Evolutionary conservation across 2,888 invertebrate species (phyloP).

Genomic region (Copidosoma aretas): DNA sequence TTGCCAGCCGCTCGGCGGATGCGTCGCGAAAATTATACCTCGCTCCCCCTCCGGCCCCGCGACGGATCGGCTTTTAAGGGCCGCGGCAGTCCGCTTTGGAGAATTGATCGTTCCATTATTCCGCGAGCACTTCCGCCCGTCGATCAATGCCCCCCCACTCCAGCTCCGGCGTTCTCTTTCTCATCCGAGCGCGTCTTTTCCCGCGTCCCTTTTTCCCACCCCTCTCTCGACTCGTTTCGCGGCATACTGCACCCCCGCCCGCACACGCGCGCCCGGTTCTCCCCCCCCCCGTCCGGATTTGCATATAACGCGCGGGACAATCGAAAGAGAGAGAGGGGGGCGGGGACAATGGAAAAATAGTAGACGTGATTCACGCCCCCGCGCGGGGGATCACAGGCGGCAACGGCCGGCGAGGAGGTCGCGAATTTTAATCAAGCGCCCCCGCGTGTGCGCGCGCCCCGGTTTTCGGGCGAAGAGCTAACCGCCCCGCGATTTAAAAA

Average conservation of each 20-base stretch:
- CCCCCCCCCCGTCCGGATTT: conserved; percentile 7
- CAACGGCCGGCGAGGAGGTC: background rate
- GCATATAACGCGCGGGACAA: conserved; percentile 11
- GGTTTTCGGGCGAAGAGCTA: conserved; percentile 5
- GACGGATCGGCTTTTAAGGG: conserved; percentile 35
- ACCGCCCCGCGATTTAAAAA: too few species aligned
- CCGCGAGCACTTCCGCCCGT: conserved; percentile 26
- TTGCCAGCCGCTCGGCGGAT: too few species aligned
- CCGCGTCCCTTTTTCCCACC: background rate
- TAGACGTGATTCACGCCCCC: too few species aligned
- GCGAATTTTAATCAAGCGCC: conserved; percentile 31
- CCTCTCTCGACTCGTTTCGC: background rate
- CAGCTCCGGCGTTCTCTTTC: background rate
- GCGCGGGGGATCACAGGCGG: too few species aligned
- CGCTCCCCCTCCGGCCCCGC: background rate
- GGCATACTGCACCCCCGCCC: too few species aligned
- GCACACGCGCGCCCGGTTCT: background rate
- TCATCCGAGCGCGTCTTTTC: background rate
- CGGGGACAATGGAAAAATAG: too few species aligned
- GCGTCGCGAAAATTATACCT: too few species aligned
- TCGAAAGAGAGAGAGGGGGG: background rate
- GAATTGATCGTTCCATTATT: conserved; percentile 37
- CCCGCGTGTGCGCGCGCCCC: too few species aligned
- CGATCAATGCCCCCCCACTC: conserved; percentile 21
- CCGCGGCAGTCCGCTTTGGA: conserved; percentile 17